Conservation (phyloP, 2,888 invertebrate species). For the Phortica okadai region DNA sequence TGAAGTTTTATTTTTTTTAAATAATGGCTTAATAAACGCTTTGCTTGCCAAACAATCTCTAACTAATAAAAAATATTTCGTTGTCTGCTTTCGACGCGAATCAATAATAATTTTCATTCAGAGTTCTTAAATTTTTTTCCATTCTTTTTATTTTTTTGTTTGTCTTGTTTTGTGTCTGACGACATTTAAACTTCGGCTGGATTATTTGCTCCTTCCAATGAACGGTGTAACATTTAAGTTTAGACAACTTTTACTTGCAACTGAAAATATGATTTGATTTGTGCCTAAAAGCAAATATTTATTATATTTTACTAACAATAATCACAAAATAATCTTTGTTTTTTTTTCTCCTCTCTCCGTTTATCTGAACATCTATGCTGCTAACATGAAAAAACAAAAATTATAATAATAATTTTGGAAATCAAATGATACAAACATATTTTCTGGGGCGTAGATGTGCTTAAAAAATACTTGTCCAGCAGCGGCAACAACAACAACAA, state of each 20-base stretch:
- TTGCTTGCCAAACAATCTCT: too few species aligned
- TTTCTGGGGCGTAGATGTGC: conserved; percentile 17
- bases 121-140: too few species aligned
- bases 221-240: conserved; percentile 29
- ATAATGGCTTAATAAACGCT: too few species aligned
- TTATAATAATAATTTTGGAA: too few species aligned
- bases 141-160: too few species aligned
- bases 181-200: too few species aligned
- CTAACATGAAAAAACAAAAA: conserved; percentile 55
- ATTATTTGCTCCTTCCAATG: neutral
- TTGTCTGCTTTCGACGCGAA: too few species aligned
- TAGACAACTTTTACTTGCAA: conserved; percentile 64
- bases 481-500: conserved; percentile 23
- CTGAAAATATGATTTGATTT: conserved; percentile 49
- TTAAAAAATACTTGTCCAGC: conserved; percentile 9
- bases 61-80: too few species aligned
- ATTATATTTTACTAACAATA: conserved; percentile 59
- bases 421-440: conserved; percentile 25
- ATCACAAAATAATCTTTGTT: conserved; percentile 55
- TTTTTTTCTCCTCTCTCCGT: conserved; percentile 60
- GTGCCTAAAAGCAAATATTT: conserved; percentile 18
- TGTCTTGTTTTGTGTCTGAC: too few species aligned
- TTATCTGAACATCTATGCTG: conserved; percentile 66
- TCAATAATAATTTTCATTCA: too few species aligned
- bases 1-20: too few species aligned